A percentile compares a stretch with the other conserved stretches of the same genome.
phyloP scores from a whole-genome alignment of 2,113 vertebrate species.

The Cromileptes altivelis region DNA sequence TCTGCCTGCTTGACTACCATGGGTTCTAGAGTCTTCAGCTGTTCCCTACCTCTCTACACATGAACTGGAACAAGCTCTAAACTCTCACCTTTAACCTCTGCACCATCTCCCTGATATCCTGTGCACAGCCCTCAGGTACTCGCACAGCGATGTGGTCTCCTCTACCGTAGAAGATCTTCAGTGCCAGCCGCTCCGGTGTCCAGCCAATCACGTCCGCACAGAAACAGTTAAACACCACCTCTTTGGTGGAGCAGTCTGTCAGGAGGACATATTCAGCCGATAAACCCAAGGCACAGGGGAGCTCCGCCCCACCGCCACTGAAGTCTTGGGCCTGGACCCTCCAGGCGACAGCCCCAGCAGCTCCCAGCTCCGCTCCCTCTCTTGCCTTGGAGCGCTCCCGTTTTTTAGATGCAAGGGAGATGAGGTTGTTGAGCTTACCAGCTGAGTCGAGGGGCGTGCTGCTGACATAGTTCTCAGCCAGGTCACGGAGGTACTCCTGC shows the following conservation, averaged over 20 bases:
- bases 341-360: slow-evolving; percentile 89
- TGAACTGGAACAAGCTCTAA: not conserved
- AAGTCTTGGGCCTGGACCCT: slow-evolving; percentile 90
- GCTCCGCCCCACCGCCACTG: slow-evolving; percentile 82
- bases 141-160: slow-evolving; percentile 91
- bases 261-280: slow-evolving; percentile 91
- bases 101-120: slow-evolving; percentile 92
- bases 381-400: slow-evolving; percentile 90
- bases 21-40: too few relatives aligned
- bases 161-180: slow-evolving; percentile 93
- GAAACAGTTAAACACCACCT: slow-evolving; percentile 95
- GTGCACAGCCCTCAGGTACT: slow-evolving; percentile 85
- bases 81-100: slow-evolving; percentile 92
- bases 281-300: slow-evolving; percentile 87
- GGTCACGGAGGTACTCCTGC: slow-evolving; percentile 93
- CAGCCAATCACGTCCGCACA: slow-evolving; percentile 95
- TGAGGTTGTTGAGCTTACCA: slow-evolving; percentile 93
- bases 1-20: too few relatives aligned
- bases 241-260: slow-evolving; percentile 88
- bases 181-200: slow-evolving; percentile 85
- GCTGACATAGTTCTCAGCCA: slow-evolving; percentile 93
- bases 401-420: slow-evolving; percentile 93
- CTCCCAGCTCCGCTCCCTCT: slow-evolving; percentile 86
- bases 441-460: slow-evolving; percentile 89
- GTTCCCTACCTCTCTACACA: not conserved